Conservation (phyloP, 2,113 vertebrate genomes). For the Chrysemys picta region DNA sequence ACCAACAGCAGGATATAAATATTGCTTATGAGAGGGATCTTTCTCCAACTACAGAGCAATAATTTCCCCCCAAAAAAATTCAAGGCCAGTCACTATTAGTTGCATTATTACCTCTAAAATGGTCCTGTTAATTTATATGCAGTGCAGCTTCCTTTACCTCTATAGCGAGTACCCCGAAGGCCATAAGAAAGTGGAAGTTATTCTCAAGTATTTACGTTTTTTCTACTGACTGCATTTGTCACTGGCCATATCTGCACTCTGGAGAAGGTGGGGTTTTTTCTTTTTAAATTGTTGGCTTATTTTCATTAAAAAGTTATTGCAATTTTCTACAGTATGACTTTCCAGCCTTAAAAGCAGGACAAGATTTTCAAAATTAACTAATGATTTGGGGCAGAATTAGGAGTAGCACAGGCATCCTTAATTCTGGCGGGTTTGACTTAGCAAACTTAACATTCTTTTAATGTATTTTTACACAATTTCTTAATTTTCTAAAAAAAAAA, state of each 20-base stretch:
- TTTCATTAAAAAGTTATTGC: background rate
- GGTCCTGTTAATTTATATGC: background rate
- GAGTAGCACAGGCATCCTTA: no score
- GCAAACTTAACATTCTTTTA: no score
- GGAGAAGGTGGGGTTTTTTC: no score
- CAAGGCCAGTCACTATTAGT: rapidly evolving
- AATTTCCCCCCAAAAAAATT: background rate
- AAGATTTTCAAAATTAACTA: background rate
- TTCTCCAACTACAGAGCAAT: background rate
- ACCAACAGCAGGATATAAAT: background rate
- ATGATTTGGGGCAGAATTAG: background rate
- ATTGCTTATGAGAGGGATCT: background rate
- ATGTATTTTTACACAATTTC: no score
- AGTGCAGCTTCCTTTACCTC: background rate
- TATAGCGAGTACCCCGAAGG: background rate
- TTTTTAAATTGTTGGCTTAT: no score
- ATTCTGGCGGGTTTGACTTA: no score
- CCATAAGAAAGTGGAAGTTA: no score
- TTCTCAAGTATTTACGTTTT: no score
- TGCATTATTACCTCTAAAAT: background rate
- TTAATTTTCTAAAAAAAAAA: no score
- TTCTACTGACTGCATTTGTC: no score
- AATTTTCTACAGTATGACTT: background rate
- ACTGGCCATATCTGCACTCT: no score
- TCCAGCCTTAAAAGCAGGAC: background rate